Base-by-base conservation (phyloP, 2,113 vertebrate genomes). In the Percopsis transmontana region DNA sequence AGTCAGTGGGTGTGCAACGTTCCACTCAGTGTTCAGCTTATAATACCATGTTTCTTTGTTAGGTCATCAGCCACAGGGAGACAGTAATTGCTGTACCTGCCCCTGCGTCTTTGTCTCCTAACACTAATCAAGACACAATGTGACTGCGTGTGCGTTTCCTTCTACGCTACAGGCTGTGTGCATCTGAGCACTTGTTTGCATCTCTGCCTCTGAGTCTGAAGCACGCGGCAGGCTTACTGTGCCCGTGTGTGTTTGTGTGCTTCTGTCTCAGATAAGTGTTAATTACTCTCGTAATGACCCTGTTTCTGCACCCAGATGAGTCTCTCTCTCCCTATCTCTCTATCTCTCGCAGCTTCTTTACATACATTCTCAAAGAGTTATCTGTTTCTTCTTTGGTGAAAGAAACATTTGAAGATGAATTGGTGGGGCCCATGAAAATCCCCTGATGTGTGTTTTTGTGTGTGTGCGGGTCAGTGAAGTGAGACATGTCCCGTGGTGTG, bases 181-280 rank as follows among this genome's bases (percentile, higher is more conserved):
- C 33, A 12, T 51, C 13, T 48, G 13, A 10, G 40, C 33, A 20
- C 19, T 13, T 50, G 52, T 42, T 16, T 41, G 23, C 15, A 33
- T 23, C 10, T 55, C n/a, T 47, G 21, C 27, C 2, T 66, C 24
- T 33, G 54, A 38, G 15, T 58, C 18, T 59, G 20, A 41, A 20
- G 38, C 20, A 45, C 52, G 47, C 21, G 19, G 27, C 33, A 52
- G 56, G 21, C 11, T 58, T n/a, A 10, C 38, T 66, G 14, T 56
- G 16, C 38, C 16, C 48, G 54, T 21, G 16, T 39, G 40, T 40
- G 11, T 41, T 19, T 58, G n/a, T 41, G 23, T 61, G 40, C 65
- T 51, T 21, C 39, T 59, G 47, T 42, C 14, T 52, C 33, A 72
- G 68, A 80, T 75, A 80, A 75, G 68, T 55, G 59, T 76, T 80